Base-by-base conservation (phyloP, 2,888 invertebrate genomes). In the Plutella xylostella region DNA sequence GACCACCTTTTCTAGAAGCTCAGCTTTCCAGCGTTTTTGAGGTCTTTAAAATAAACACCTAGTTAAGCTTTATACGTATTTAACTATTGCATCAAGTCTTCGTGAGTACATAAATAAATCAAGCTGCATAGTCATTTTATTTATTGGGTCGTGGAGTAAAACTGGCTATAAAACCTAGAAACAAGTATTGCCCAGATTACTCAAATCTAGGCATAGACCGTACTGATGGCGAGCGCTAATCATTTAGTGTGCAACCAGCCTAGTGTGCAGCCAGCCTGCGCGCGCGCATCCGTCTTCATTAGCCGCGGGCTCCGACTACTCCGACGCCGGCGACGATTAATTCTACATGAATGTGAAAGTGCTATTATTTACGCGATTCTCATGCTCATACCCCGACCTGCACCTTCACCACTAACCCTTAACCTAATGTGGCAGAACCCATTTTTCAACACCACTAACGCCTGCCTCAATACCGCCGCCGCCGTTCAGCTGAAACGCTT, bases 201-300 rank as follows among this genome's bases (percentile, higher is more conserved):
- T n/a, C 14, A 37, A 37, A 37, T 18, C 18, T 37, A 22, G 25
- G n/a, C 30, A 41, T 19, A 41, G 14, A 41, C 14, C 30, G 19
- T 21, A 19, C 15, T 30, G 31, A 31, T 30, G n/a, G 19, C 19
- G 19, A 7, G 42, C 20, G 33, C 42, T 42, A 42, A 42, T 42
- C 42, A 42, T 39, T 39, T 39, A n/a, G 39, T 39, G 42, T 31
- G 30, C 48, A 43, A 48, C 51, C 49, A 65, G n/a, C n/a, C n/a
- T n/a, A n/a, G 39, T 39, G 42, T 31, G 30, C 48, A 43, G 48
- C 51, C 49, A 65, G 63, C 71, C 69, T 57, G 56, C 51, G 64
- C 56, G 54, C 54, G 56, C 49, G 62, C 69, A 82, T 82, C 72
- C 76, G 80, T 82, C 82, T 77, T 78, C 79, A 80, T 80, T 79